A percentile compares a stretch with the other conserved stretches of the same genome.
These are phyloP conservation scores for Chrysaora quinquecirrha DNA, from an alignment of 30 jellyfish, hydroid and myxozoan species.

Conservation along the genomic window DNA sequence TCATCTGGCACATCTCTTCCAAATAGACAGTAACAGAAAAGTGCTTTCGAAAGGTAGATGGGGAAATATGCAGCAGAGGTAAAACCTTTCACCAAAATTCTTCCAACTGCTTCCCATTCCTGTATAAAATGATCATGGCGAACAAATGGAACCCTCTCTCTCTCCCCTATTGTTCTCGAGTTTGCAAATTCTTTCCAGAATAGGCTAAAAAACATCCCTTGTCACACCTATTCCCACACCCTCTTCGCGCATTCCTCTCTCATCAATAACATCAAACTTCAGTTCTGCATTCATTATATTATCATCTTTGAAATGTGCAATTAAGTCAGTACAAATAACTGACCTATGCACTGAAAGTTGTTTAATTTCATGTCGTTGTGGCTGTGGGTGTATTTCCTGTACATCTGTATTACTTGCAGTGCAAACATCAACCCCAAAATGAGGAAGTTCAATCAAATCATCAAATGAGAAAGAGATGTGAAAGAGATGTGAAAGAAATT, in stretches of 20 bases:
- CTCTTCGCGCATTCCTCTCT: slow-evolving; percentile 34
- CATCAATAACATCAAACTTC: slow-evolving; percentile 28
- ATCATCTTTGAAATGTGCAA: slow-evolving; percentile 37
- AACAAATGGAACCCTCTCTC: slow-evolving; percentile 38
- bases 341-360: slow-evolving; percentile 38
- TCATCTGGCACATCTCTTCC: slow-evolving; percentile 32
- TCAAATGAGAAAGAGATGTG: slow-evolving; percentile 18
- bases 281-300: slow-evolving; percentile 6
- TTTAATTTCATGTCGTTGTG: slow-evolving; percentile 29
- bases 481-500: no score
- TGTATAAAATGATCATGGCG: slow-evolving; percentile 38
- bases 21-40: slow-evolving; percentile 14
- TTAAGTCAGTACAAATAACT: slow-evolving; percentile 10
- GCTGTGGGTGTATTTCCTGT: slow-evolving; percentile 16
- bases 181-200: slow-evolving; percentile 46
- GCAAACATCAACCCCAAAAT: slow-evolving; percentile 10
- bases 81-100: slow-evolving; percentile 39
- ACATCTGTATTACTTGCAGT: slow-evolving; percentile 33
- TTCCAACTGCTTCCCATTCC: slow-evolving; percentile 51
- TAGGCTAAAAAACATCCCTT: slow-evolving; percentile 29
- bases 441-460: slow-evolving; percentile 20
- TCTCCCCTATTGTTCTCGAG: slow-evolving; percentile 33
- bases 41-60: slow-evolving; percentile 37
- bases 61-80: slow-evolving; percentile 43
- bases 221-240: slow-evolving; percentile 32